These are phyloP conservation scores for Tillus elongatus DNA, from an alignment of 2,888 invertebrate genomes.

Conservation along the genomic window DNA sequence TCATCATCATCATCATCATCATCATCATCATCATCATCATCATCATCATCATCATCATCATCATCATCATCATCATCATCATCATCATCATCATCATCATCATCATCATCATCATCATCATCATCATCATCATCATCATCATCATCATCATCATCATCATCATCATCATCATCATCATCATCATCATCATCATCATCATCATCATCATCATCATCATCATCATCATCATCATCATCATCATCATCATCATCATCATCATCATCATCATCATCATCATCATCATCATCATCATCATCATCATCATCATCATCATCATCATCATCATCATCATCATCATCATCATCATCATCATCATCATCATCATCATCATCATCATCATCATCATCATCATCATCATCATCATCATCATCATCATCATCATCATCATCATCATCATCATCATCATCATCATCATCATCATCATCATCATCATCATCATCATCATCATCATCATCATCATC, in stretches of 20 bases:
- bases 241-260: constrained; percentile 3
- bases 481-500: constrained; percentile 28
- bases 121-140: constrained; percentile 3
- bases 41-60: constrained; percentile 3
- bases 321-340: constrained; percentile 3
- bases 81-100: constrained; percentile 3
- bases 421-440: constrained; percentile 35
- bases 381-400: constrained; percentile 28
- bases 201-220: constrained; percentile 3
- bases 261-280: constrained; percentile 3
- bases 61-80: constrained; percentile 3
- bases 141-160: constrained; percentile 3
- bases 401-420: constrained; percentile 32
- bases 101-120: constrained; percentile 2
- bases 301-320: constrained; percentile 4
- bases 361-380: constrained; percentile 23
- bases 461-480: constrained; percentile 38
- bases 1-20: constrained; percentile 3
- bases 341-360: constrained; percentile 12
- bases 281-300: constrained; percentile 2
- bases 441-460: constrained; percentile 31
- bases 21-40: constrained; percentile 3
- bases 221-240: constrained; percentile 3
- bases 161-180: constrained; percentile 3
- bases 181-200: constrained; percentile 3